These are phyloP conservation scores for Ailurus styani DNA, from an alignment of 2,113 vertebrate species.

Conservation along the genomic window DNA sequence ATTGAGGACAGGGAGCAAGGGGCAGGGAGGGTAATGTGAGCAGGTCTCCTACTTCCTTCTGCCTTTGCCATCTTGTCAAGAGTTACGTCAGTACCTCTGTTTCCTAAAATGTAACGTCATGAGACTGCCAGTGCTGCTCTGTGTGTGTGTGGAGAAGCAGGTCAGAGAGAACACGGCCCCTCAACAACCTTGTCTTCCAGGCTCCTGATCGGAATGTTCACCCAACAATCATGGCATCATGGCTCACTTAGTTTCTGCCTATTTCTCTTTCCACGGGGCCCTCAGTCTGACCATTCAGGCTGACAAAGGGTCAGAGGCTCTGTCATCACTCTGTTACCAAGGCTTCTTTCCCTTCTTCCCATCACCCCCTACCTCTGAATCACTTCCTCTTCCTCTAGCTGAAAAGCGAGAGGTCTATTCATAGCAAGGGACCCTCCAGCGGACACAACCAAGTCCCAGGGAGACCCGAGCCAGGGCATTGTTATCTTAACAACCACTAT, in stretches of 20 bases:
- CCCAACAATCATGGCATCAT: background rate
- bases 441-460: background rate
- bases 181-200: background rate
- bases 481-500: background rate
- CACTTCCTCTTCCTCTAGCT: background rate
- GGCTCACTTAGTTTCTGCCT: background rate
- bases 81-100: background rate
- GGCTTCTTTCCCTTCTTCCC: background rate
- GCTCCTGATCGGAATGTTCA: too few relatives aligned
- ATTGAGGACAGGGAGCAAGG: background rate
- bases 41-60: background rate
- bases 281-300: background rate
- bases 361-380: background rate
- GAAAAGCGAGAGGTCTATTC: background rate
- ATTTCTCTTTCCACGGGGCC: fast-evolving
- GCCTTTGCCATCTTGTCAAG: background rate
- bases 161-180: background rate
- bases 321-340: too few relatives aligned
- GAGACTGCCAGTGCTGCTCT: too few relatives aligned
- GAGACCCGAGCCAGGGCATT: background rate
- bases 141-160: background rate
- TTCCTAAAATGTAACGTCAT: background rate
- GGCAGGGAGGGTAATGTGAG: too few relatives aligned
- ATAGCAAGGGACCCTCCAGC: background rate
- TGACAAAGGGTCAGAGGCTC: background rate